These are phyloP conservation scores for Caenorhabditis latens DNA, from an alignment of 1,140 invertebrate genomes.

Conservation along the genomic window DNA sequence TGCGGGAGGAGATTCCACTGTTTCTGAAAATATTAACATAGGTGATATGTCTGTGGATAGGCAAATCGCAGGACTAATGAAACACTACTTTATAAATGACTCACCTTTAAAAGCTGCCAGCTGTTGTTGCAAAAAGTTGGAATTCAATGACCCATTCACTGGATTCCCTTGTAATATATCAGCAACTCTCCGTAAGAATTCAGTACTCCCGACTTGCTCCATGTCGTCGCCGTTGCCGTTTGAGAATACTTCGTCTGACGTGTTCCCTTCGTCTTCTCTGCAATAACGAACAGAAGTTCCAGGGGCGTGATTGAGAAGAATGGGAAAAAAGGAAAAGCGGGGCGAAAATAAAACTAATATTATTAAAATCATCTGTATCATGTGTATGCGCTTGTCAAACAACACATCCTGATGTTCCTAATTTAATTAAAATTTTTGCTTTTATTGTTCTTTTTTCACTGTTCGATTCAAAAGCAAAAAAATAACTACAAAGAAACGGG, in stretches of 20 bases:
- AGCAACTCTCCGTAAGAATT: conserved; percentile 10
- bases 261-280: conserved; percentile 42
- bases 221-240: conserved; percentile 41
- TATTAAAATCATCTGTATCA: conserved; percentile 55
- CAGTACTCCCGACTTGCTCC: conserved; percentile 28
- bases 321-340: background rate
- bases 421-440: conserved; percentile 55
- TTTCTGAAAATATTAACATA: background rate
- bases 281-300: conserved; percentile 54
- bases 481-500: conserved; percentile 13
- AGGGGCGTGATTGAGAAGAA: background rate
- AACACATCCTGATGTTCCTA: conserved; percentile 30
- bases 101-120: background rate
- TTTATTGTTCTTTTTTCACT: conserved; percentile 38
- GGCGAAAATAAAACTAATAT: conserved; percentile 53
- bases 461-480: conserved; percentile 41
- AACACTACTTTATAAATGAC: background rate
- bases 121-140: conserved; percentile 15
- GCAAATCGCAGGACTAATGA: background rate
- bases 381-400: conserved; percentile 36
- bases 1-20: background rate
- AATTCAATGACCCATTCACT: background rate
- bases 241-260: conserved; percentile 30
- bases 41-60: background rate
- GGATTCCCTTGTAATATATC: conserved; percentile 29